These are phyloP conservation scores for Mesorhabditis sp. DNA, from an alignment of 2,888 invertebrate species.

Conservation along the genomic window DNA sequence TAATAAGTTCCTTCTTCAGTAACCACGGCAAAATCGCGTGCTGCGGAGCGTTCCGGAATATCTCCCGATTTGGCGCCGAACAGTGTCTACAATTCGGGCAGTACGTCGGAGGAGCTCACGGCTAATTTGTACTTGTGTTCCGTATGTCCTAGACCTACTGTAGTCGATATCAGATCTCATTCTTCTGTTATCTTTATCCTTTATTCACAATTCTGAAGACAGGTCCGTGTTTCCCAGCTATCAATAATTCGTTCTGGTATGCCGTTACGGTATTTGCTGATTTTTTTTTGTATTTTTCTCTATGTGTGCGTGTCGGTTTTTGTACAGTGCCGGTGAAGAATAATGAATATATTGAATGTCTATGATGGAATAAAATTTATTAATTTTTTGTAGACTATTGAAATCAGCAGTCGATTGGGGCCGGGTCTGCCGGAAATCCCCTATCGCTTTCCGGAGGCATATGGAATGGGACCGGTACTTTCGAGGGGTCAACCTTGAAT, in stretches of 20 bases:
- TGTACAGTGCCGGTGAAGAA: no score
- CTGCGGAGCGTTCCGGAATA: constrained; percentile 44
- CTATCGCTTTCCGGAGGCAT: neutral
- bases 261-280: no score
- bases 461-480: neutral
- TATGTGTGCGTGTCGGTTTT: no score
- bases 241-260: no score
- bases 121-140: constrained; percentile 11
- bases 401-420: neutral
- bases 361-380: no score
- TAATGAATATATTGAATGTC: no score
- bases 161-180: no score
- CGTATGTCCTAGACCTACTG: no score
- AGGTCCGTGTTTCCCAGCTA: no score
- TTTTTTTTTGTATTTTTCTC: no score
- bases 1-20: neutral
- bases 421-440: neutral
- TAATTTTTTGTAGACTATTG: neutral
- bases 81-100: constrained; percentile 25
- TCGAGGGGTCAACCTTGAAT: neutral
- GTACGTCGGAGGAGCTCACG: constrained; percentile 26
- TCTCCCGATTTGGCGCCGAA: constrained; percentile 27
- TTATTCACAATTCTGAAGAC: no score
- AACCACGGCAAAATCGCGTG: constrained; percentile 40
- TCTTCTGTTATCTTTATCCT: no score